A percentile compares a stretch with the other conserved stretches of the same genome.
Evolutionary conservation across 2,113 vertebrate genomes (phyloP).

Genomic region (Oenanthe melanoleuca): DNA sequence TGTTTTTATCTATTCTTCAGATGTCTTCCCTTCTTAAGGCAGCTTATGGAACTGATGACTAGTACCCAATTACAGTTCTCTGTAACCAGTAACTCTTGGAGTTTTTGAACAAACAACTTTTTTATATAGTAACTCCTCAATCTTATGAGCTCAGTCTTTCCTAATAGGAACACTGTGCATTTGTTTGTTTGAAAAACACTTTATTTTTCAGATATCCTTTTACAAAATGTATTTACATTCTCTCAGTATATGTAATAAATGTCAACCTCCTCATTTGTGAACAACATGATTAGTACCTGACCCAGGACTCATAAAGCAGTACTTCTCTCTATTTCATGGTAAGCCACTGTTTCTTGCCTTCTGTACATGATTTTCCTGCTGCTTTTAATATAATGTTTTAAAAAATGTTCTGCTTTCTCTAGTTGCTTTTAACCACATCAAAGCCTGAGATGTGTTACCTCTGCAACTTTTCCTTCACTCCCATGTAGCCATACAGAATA

Average conservation of each 20-base stretch:
- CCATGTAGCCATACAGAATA: neutral
- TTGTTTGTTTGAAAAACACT: neutral
- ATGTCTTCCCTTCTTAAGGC: neutral
- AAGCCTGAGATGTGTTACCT: neutral
- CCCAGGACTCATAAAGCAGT: neutral
- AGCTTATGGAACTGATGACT: neutral
- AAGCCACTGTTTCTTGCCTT: neutral
- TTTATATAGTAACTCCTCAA: neutral
- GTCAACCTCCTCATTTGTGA: neutral
- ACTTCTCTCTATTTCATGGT: neutral
- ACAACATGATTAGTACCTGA: neutral
- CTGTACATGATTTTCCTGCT: neutral
- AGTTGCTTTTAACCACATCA: neutral
- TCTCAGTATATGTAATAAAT: neutral
- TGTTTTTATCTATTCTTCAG: neutral
- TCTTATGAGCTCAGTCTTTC: neutral
- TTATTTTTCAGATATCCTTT: neutral
- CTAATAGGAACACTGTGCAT: neutral
- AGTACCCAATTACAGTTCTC: neutral
- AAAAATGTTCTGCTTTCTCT: neutral
- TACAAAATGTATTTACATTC: neutral
- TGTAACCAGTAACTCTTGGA: neutral
- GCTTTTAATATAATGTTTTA: neutral
- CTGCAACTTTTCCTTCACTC: neutral
- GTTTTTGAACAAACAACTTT: neutral